Percentiles rank a stretch among this genome's conserved stretches.
phyloP scores from a whole-genome alignment of 2,113 vertebrate genomes.

The Siniperca chuatsi region DNA sequence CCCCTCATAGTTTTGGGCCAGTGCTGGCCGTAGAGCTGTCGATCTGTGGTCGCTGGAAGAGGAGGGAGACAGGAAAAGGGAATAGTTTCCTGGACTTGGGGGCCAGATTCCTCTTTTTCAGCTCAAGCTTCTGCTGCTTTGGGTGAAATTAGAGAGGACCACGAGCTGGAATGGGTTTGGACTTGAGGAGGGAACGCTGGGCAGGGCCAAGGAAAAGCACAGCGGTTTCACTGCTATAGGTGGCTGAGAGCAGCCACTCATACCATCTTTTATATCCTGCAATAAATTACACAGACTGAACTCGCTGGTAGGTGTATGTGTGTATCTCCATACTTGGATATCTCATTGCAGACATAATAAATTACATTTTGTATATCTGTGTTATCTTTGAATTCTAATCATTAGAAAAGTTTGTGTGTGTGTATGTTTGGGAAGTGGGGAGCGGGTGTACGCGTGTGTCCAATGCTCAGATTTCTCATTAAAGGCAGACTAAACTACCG shows the following conservation, averaged over 20 bases:
- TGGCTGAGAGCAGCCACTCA: constrained; percentile 48
- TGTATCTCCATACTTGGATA: constrained; percentile 20
- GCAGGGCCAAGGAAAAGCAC: constrained; percentile 78
- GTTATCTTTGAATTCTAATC: constrained; percentile 43
- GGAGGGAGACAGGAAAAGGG: constrained; percentile 82
- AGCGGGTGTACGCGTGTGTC: constrained; percentile 15
- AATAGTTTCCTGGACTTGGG: constrained; percentile 81
- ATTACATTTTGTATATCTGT: constrained; percentile 27
- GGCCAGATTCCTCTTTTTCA: constrained; percentile 82
- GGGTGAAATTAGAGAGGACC: constrained; percentile 86
- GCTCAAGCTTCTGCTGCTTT: constrained; percentile 81
- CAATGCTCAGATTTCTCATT: constrained; percentile 54
- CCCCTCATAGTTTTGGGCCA: constrained; percentile 86
- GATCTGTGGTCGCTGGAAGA: constrained; percentile 83
- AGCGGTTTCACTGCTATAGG: constrained; percentile 68
- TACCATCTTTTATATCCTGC: constrained; percentile 68
- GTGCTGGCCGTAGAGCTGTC: constrained; percentile 77
- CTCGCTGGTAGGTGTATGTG: constrained; percentile 51
- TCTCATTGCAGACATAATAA: constrained; percentile 38
- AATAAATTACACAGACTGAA: constrained; percentile 60
- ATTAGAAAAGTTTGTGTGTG: constrained; percentile 38
- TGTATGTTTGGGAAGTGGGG: constrained; percentile 17
- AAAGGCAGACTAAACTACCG: constrained; percentile 59
- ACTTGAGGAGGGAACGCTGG: constrained; percentile 60
- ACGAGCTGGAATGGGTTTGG: constrained; percentile 74